These are phyloP conservation scores for Lithobius niger DNA, from an alignment of 1,140 invertebrate genomes.

Conservation along the genomic window DNA sequence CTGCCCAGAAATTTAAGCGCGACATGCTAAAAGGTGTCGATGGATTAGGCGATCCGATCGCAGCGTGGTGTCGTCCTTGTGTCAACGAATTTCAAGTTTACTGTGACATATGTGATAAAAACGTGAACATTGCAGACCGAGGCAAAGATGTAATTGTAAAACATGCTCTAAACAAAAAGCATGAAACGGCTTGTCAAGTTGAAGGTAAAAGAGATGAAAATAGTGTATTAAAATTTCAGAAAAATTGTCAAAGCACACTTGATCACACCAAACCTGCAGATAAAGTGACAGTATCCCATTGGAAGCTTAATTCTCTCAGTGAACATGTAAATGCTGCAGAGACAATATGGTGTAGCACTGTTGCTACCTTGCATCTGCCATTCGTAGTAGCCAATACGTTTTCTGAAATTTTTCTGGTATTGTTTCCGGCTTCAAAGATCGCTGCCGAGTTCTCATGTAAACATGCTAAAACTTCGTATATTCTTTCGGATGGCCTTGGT, in stretches of 20 bases:
- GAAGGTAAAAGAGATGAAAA: not conserved
- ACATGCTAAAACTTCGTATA: not conserved
- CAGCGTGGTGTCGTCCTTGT: not conserved
- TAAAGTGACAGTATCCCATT: not conserved
- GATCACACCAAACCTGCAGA: not conserved
- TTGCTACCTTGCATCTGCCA: too few species aligned
- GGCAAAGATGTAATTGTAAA: not conserved
- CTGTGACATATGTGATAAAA: not conserved
- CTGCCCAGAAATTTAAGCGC: not conserved
- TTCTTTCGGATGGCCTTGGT: not conserved
- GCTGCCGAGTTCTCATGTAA: not conserved
- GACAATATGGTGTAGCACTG: too few species aligned
- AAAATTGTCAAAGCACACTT: not conserved
- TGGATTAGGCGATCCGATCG: not conserved
- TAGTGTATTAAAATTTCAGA: not conserved
- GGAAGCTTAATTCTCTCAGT: not conserved
- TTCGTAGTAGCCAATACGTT: not conserved
- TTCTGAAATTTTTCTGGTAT: not conserved
- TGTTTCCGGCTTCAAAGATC: not conserved
- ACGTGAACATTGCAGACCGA: not conserved
- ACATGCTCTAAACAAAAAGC: not conserved
- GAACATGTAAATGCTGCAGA: too few species aligned
- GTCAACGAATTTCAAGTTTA: not conserved
- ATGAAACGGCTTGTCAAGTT: not conserved
- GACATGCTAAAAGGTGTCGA: not conserved